These are phyloP conservation scores for Tachuris rubrigastra DNA, from an alignment of 2,113 vertebrate genomes.

Conservation along the genomic window DNA sequence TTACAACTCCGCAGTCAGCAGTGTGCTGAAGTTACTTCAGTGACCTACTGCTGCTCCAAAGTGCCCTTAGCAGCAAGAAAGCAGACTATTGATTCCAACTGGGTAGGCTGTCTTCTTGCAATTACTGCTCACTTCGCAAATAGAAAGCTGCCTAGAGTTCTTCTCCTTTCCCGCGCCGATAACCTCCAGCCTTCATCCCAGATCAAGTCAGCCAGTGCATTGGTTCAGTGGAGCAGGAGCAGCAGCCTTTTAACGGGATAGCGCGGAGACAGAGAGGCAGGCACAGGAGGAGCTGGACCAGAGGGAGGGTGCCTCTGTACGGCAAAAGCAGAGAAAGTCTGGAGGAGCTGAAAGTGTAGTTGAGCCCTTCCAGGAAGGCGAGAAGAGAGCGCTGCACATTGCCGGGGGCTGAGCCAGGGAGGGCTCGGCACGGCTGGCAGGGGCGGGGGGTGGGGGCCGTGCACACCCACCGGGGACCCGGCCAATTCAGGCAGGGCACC, in stretches of 20 bases:
- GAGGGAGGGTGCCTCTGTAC: slow-evolving; percentile 6
- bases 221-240: slow-evolving; percentile 67
- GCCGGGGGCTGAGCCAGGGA: slow-evolving; percentile 57
- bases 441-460: neutral
- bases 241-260: slow-evolving; percentile 69
- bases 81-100: slow-evolving; percentile 70
- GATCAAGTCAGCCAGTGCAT: slow-evolving; percentile 53
- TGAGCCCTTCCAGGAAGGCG: slow-evolving; percentile 15
- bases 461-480: neutral
- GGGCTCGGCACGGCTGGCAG: neutral
- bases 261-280: neutral
- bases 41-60: slow-evolving; percentile 71
- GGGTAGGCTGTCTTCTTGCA: slow-evolving; percentile 68
- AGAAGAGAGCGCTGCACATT: slow-evolving; percentile 11
- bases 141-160: slow-evolving; percentile 48
- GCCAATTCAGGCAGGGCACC: neutral
- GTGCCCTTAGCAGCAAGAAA: slow-evolving; percentile 66
- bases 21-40: slow-evolving; percentile 67
- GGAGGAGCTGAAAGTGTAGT: slow-evolving; percentile 3
- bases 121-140: slow-evolving; percentile 73
- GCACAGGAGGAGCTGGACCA: slow-evolving; percentile 47
- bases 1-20: slow-evolving; percentile 81
- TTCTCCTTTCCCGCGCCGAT: slow-evolving; percentile 34
- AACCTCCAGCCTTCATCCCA: slow-evolving; percentile 75
- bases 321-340: slow-evolving; percentile 20